A percentile compares a stretch with the other conserved stretches of the same genome.
These are phyloP conservation scores for Plodia interpunctella DNA, from an alignment of 1,140 invertebrate species.

Conservation along the genomic window DNA sequence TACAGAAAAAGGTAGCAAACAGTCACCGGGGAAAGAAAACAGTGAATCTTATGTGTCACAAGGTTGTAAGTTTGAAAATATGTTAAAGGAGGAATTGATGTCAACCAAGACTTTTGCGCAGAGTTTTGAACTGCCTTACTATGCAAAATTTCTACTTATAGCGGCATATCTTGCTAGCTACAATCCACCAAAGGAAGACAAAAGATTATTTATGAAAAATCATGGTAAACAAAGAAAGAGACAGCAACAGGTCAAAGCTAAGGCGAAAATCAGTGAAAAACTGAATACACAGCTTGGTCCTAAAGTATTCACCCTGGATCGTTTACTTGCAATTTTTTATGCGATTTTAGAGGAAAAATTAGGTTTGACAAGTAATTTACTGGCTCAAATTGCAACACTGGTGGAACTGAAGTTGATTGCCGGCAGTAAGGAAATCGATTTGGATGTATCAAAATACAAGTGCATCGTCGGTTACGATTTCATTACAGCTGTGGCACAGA, in stretches of 20 bases:
- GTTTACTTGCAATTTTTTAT: conserved; percentile 94
- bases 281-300: conserved; percentile 83
- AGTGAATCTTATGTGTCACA: conserved; percentile 23
- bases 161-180: conserved; percentile 94
- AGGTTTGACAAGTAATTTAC: conserved; percentile 88
- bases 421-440: conserved; percentile 80
- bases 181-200: conserved; percentile 91
- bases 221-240: conserved; percentile 80
- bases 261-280: conserved; percentile 77
- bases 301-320: conserved; percentile 88
- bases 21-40: conserved; percentile 52
- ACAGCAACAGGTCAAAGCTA: conserved; percentile 78
- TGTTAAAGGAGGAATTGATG: conserved; percentile 63
- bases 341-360: conserved; percentile 91
- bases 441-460: conserved; percentile 82
- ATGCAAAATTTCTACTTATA: conserved; percentile 92
- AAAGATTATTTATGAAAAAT: conserved; percentile 87
- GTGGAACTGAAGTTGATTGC: conserved; percentile 84
- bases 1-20: conserved; percentile 32
- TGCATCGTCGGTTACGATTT: conserved; percentile 86
- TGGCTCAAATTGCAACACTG: conserved; percentile 87
- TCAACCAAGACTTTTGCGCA: conserved; percentile 79
- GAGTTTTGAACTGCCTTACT: conserved; percentile 90
- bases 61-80: conserved; percentile 51
- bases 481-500: conserved; percentile 82